Conservation (phyloP, 1,140 invertebrate genomes). For the Rhopalosiphum padi region DNA sequence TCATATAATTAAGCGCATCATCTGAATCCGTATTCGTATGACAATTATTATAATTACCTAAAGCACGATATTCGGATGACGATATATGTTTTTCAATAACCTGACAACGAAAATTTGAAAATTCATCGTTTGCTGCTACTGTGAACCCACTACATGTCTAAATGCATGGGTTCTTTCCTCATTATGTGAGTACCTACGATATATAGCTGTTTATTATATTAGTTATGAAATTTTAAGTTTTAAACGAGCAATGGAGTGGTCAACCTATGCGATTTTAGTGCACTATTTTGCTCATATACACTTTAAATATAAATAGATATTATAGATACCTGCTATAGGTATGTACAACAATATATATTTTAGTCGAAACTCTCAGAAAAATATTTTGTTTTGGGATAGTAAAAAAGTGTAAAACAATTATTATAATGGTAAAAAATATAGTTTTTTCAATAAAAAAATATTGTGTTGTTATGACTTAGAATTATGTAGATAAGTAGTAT, state of each 20-base stretch:
- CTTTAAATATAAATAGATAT: neutral
- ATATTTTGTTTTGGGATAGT: neutral
- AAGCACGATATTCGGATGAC: neutral
- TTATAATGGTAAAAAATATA: neutral
- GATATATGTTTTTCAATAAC: neutral
- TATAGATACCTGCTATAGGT: neutral
- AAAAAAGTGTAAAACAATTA: neutral
- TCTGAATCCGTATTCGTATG: neutral
- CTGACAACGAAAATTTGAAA: neutral
- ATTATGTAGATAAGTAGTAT: too few species aligned
- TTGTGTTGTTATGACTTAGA: too few species aligned
- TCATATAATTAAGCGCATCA: neutral
- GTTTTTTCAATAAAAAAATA: neutral
- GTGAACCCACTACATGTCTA: neutral
- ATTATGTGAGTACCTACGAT: neutral
- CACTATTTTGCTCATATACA: neutral
- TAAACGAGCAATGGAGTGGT: neutral
- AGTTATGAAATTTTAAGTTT: neutral
- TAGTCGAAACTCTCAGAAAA: neutral
- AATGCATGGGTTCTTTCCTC: neutral
- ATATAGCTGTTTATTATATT: neutral
- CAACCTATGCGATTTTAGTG: neutral
- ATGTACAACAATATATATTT: neutral
- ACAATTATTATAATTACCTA: constrained; percentile 4
- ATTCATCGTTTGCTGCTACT: neutral